Conservation (phyloP, 2,797 vertebrate species). For the Phataginus tricuspis region DNA sequence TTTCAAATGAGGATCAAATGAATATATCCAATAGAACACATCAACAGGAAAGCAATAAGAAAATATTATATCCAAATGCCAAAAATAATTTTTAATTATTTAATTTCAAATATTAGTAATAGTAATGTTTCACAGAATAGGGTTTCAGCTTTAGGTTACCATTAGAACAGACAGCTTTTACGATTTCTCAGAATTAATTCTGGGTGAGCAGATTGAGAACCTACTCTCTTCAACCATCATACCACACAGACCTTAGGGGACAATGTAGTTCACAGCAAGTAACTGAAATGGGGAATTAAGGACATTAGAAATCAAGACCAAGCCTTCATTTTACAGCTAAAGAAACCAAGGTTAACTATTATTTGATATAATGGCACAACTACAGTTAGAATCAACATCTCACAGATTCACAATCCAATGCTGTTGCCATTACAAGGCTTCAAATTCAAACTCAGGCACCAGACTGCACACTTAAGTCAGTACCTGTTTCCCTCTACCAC, state of each 20-base stretch:
- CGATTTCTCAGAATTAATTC: conserved; percentile 34
- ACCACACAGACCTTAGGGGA: background rate
- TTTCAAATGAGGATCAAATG: conserved; percentile 24
- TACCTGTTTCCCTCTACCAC: conserved; percentile 99
- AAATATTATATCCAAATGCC: conserved; percentile 6
- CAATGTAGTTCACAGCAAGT: background rate
- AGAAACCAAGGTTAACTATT: background rate
- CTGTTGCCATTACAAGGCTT: background rate
- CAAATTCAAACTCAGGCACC: conserved; percentile 1
- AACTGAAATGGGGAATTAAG: background rate
- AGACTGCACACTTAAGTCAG: background rate
- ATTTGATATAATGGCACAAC: background rate
- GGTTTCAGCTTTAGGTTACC: background rate
- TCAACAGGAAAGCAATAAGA: conserved; percentile 4
- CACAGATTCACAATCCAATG: background rate
- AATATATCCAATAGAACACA: conserved; percentile 1
- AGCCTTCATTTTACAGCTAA: background rate
- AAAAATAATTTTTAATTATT: conserved; percentile 33
- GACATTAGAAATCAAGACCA: conserved; percentile 36
- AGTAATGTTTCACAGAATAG: background rate
- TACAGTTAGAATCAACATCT: background rate
- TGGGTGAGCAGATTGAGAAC: background rate
- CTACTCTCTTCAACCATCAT: background rate
- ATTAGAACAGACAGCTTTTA: background rate
- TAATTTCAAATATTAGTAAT: background rate